phyloP scores from a whole-genome alignment of 2,113 vertebrate genomes.

The Pongo abelii region DNA sequence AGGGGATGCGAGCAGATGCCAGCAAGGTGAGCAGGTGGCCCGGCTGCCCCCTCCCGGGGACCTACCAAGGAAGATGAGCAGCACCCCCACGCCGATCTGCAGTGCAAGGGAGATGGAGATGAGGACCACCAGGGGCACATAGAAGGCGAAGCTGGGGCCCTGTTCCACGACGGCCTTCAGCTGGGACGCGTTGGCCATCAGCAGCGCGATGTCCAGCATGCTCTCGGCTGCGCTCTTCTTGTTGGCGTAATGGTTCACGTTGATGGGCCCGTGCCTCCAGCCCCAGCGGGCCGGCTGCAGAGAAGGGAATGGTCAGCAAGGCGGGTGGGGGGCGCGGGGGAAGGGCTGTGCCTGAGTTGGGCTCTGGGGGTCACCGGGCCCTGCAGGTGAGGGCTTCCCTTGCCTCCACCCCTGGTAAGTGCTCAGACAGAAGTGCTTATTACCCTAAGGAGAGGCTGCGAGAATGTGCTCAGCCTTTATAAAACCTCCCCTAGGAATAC shows the following conservation, averaged over 20 bases:
- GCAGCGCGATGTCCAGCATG: conserved; percentile 97
- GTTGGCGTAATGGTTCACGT: conserved; percentile 97
- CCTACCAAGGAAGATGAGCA: conserved; percentile 97
- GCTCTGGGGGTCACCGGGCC: background rate
- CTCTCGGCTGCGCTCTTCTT: conserved; percentile 98
- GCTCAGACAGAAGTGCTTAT: too few species aligned
- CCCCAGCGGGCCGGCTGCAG: conserved; percentile 56
- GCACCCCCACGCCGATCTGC: conserved; percentile 92
- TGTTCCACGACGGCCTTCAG: conserved; percentile 95
- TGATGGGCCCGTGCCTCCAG: conserved; percentile 82
- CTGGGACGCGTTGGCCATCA: conserved; percentile 98
- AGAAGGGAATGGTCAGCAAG: background rate
- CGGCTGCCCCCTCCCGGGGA: background rate
- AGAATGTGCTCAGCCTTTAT: background rate
- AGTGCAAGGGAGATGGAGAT: conserved; percentile 93
- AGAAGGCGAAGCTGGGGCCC: conserved; percentile 89
- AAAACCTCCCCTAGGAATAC: background rate
- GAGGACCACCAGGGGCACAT: conserved; percentile 88
- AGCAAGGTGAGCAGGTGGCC: background rate
- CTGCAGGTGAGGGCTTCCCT: background rate
- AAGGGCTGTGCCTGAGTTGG: background rate
- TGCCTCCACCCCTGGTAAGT: background rate
- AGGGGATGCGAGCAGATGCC: rapidly evolving
- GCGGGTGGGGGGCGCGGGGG: background rate
- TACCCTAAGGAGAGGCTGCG: background rate